Conservation (phyloP, 2,888 invertebrate genomes). For the Ethmia dodecea region DNA sequence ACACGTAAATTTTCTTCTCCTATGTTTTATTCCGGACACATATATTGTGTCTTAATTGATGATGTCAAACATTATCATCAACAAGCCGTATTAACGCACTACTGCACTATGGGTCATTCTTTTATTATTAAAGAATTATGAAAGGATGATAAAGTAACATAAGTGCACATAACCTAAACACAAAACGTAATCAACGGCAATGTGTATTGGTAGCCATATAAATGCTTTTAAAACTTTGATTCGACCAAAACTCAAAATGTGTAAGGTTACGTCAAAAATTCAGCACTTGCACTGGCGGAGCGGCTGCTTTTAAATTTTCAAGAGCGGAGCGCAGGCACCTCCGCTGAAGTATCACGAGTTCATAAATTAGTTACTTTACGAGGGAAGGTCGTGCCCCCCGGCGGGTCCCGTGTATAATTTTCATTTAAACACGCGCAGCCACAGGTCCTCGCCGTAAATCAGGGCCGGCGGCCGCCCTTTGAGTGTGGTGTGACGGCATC, state of each 20-base stretch:
- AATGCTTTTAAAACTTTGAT: conserved; percentile 31
- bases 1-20: too few species aligned
- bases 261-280: conserved; percentile 51
- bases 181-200: too few species aligned
- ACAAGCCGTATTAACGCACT: too few species aligned
- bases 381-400: conserved; percentile 57
- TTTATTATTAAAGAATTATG: too few species aligned
- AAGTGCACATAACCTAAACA: too few species aligned
- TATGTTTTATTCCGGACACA: too few species aligned
- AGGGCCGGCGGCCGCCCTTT: conserved; percentile 53
- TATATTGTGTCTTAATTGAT: too few species aligned
- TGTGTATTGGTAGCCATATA: conserved; percentile 3
- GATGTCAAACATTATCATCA: too few species aligned
- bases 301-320: conserved; percentile 64
- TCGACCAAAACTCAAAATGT: conserved; percentile 41
- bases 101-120: too few species aligned
- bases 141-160: too few species aligned
- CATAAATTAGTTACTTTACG: conserved; percentile 71
- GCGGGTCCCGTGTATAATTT: conserved; percentile 64
- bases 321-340: conserved; percentile 54
- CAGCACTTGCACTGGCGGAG: conserved; percentile 41
- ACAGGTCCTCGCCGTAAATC: conserved; percentile 68
- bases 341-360: conserved; percentile 59
- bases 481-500: conserved; percentile 32
- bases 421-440: conserved; percentile 66